Evolutionary conservation across 92 coral and sea anemone species (phyloP).

Genomic region (Chrysogorgia sp.): DNA sequence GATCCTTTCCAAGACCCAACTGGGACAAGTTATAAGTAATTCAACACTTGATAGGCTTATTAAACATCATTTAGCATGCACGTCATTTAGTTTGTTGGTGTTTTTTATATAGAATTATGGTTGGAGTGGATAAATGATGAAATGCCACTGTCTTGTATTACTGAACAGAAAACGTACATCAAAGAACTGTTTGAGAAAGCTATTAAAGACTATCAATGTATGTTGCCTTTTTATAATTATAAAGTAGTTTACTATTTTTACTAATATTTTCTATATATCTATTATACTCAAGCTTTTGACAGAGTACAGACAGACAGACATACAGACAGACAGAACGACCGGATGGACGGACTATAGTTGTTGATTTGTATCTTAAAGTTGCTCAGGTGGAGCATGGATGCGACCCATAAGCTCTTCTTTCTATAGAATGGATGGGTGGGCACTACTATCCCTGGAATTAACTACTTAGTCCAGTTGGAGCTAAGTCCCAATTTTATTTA

Average conservation of each 20-base stretch:
- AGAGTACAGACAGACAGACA: neutral
- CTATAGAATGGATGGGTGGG: too few species aligned
- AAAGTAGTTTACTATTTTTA: neutral
- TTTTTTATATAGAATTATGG: constrained; percentile 78
- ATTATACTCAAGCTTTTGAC: neutral
- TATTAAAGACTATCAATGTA: constrained; percentile 93
- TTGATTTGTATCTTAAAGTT: too few species aligned
- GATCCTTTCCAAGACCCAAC: too few species aligned
- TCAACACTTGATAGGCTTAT: too few species aligned
- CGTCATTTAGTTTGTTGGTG: neutral
- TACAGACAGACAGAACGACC: neutral
- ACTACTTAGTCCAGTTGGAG: too few species aligned
- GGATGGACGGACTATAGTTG: neutral
- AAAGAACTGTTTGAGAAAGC: constrained; percentile 82
- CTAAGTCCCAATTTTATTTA: too few species aligned
- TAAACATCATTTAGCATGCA: too few species aligned
- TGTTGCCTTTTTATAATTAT: constrained; percentile 29
- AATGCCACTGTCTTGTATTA: constrained; percentile 83
- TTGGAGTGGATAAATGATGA: constrained; percentile 94
- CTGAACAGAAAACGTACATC: constrained; percentile 79
- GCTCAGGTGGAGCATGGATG: too few species aligned
- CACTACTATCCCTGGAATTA: too few species aligned
- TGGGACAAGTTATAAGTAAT: too few species aligned
- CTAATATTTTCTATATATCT: neutral
- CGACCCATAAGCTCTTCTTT: too few species aligned